These are phyloP conservation scores for Aegithalos caudatus DNA, from an alignment of 2,113 vertebrate species.

Conservation along the genomic window DNA sequence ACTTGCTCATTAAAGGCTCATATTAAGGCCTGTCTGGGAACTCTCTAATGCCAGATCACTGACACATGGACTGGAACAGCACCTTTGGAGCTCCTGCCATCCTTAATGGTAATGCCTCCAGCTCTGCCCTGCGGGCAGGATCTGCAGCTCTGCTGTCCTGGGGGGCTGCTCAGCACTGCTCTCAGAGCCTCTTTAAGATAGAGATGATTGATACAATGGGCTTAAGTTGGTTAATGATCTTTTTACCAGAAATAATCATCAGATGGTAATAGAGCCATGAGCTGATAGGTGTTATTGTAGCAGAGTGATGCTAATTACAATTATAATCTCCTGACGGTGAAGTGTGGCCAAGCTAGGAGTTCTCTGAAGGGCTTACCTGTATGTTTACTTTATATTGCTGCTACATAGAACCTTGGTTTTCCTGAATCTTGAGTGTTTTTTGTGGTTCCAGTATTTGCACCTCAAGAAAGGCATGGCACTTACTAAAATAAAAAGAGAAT, in stretches of 20 bases:
- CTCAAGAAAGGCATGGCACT: neutral
- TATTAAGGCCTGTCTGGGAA: constrained; percentile 9
- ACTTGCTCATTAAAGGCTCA: neutral
- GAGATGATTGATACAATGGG: constrained; percentile 25
- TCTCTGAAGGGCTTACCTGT: neutral
- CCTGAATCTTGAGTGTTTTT: neutral
- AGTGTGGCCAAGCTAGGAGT: neutral
- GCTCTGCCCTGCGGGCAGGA: neutral
- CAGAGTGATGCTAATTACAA: neutral
- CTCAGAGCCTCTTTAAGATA: constrained; percentile 6
- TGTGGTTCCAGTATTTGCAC: neutral
- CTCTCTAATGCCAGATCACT: neutral
- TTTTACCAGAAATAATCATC: constrained; percentile 26
- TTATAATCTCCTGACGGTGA: neutral
- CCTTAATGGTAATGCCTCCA: neutral
- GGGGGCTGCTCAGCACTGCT: constrained; percentile 40
- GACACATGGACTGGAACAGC: neutral
- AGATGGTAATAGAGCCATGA: neutral
- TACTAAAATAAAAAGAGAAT: neutral
- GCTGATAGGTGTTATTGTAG: neutral
- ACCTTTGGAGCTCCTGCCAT: neutral
- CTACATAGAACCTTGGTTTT: neutral
- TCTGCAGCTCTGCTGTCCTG: neutral
- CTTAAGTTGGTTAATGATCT: constrained; percentile 4
- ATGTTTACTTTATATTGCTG: neutral